phyloP scores from a whole-genome alignment of 2,113 vertebrate genomes.

The Epinephelus moara region DNA sequence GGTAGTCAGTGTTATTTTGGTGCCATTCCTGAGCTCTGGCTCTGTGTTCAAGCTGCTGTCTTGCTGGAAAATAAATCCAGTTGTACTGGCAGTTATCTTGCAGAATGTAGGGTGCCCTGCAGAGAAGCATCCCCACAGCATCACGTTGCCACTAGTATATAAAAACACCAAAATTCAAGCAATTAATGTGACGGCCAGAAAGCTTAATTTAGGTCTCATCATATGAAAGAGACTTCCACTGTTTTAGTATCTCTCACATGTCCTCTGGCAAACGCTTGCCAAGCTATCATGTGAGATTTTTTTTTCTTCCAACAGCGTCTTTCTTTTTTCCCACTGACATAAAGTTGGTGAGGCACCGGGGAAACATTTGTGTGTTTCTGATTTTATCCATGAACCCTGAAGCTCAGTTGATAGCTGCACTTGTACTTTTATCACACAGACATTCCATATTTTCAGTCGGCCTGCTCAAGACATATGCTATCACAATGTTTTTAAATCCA shows the following conservation, averaged over 20 bases:
- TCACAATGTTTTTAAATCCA: neutral
- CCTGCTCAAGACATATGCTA: neutral
- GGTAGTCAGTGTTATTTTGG: neutral
- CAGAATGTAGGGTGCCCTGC: neutral
- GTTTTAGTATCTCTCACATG: conserved; percentile 14
- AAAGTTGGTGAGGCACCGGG: neutral
- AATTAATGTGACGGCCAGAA: neutral
- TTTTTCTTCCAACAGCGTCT: neutral
- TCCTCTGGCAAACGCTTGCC: conserved; percentile 8
- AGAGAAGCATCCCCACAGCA: neutral
- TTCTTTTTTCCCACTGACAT: neutral
- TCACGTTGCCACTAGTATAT: neutral
- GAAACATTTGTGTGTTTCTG: neutral
- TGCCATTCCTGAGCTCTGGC: neutral
- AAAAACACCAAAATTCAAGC: neutral
- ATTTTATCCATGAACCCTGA: neutral
- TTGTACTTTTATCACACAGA: neutral
- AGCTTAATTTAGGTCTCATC: neutral
- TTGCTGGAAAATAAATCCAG: neutral
- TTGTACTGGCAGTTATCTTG: neutral
- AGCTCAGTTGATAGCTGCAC: neutral
- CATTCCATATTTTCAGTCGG: neutral
- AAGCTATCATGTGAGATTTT: conserved; percentile 46
- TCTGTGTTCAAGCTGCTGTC: neutral
- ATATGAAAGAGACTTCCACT: neutral